Conservation (phyloP, 2,888 invertebrate species). For the Coelinius sp. region DNA sequence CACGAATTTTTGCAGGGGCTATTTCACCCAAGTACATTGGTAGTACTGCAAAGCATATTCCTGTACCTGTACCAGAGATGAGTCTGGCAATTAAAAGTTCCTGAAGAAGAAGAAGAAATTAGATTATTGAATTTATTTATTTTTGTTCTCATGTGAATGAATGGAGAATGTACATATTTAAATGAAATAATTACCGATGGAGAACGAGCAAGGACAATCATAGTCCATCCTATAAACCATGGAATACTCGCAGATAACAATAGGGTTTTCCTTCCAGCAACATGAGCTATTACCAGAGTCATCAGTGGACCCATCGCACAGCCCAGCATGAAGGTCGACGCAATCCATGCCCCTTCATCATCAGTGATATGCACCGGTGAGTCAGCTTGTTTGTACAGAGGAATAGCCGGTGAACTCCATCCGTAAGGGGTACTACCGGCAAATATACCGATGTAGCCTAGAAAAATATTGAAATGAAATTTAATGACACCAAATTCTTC, state of each 20-base stretch:
- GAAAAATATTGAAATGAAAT: not conserved
- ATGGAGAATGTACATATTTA: not conserved
- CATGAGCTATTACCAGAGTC: not conserved
- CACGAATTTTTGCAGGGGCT: conserved; percentile 45
- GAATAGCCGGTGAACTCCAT: conserved; percentile 50
- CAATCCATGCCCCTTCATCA: conserved; percentile 23
- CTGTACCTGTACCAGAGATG: not conserved
- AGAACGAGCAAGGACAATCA: conserved; percentile 5
- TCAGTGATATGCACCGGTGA: conserved; percentile 22
- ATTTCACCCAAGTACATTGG: conserved; percentile 46
- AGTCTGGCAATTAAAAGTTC: not conserved
- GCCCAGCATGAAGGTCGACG: conserved; percentile 20
- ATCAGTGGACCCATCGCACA: conserved; percentile 20
- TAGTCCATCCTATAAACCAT: conserved; percentile 3
- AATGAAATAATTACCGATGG: conserved; percentile 3
- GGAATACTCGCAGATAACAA: conserved; percentile 9
- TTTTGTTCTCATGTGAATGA: not conserved
- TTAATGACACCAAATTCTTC: not conserved
- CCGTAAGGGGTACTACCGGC: conserved; percentile 41
- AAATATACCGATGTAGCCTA: conserved; percentile 46
- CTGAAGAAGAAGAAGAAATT: not conserved
- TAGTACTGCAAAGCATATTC: not conserved
- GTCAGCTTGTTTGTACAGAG: conserved; percentile 12
- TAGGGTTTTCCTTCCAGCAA: conserved; percentile 9
- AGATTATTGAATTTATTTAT: not conserved